These are phyloP conservation scores for Stenichneumon culpator DNA, from an alignment of 2,888 invertebrate genomes.

Conservation along the genomic window DNA sequence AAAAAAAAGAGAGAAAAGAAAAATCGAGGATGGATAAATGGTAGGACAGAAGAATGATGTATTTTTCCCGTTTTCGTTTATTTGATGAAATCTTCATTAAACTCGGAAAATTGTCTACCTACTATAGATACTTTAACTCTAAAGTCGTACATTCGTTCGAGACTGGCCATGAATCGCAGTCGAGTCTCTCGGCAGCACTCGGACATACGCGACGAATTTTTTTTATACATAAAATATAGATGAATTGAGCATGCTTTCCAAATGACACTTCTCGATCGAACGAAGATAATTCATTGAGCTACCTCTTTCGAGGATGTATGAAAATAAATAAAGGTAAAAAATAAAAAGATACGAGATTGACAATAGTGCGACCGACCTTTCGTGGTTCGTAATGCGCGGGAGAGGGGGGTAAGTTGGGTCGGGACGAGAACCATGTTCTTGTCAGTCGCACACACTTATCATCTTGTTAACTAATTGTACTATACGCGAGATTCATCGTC, in stretches of 20 bases:
- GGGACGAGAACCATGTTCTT: constrained; percentile 22
- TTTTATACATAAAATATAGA: constrained; percentile 16
- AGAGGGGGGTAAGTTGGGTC: neutral
- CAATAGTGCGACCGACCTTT: constrained; percentile 24
- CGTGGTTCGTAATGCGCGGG: constrained; percentile 1
- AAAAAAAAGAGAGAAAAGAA: constrained; percentile 12
- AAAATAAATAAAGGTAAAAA: constrained; percentile 42
- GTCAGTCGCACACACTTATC: constrained; percentile 37
- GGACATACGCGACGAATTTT: constrained; percentile 21
- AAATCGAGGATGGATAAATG: constrained; percentile 15
- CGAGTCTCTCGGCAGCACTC: constrained; percentile 23
- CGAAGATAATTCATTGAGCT: constrained; percentile 47
- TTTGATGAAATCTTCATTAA: constrained; percentile 35
- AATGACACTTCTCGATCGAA: constrained; percentile 48
- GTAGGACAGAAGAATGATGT: constrained; percentile 25
- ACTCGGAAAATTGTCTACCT: constrained; percentile 42
- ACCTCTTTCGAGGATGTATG: constrained; percentile 32
- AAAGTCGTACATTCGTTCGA: constrained; percentile 52
- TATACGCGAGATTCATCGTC: neutral
- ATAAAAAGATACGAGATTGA: constrained; percentile 36
- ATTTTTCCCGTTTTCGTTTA: constrained; percentile 43
- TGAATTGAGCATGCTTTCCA: constrained; percentile 45
- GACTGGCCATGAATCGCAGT: constrained; percentile 32
- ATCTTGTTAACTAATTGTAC: constrained; percentile 39
- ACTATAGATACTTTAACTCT: constrained; percentile 39